Evolutionary conservation across 1,140 invertebrate genomes (phyloP).

Genomic region (Drosophila sucinea): DNA sequence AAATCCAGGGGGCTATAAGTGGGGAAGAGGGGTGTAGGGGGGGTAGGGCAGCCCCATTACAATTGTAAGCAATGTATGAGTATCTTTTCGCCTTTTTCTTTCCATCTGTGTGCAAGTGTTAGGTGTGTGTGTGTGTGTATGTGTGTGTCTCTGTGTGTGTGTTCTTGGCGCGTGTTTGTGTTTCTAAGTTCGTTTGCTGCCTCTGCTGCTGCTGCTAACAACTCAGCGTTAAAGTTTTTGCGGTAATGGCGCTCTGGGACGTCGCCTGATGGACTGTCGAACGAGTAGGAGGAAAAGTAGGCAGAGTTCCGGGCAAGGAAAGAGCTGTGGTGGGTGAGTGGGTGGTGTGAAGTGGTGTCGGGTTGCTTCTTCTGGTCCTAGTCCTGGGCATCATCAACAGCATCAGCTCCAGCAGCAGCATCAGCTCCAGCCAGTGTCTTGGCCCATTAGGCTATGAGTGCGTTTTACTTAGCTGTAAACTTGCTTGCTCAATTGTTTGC

Average conservation of each 20-base stretch:
- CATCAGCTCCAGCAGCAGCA: conserved; percentile 22
- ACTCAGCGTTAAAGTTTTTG: conserved; percentile 76
- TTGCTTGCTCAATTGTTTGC: conserved; percentile 69
- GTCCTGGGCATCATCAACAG: conserved; percentile 8
- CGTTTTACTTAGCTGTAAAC: conserved; percentile 78
- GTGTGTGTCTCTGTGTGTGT: conserved; percentile 39
- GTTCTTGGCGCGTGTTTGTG: conserved; percentile 70
- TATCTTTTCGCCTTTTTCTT: conserved; percentile 33
- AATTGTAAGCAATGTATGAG: conserved; percentile 54
- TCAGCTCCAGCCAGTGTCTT: conserved; percentile 58
- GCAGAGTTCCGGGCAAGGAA: neutral
- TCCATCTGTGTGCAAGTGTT: conserved; percentile 14
- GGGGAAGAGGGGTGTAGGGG: neutral
- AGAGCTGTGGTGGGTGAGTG: conserved; percentile 21
- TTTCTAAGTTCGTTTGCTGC: conserved; percentile 74
- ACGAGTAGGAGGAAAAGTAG: neutral
- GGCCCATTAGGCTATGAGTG: conserved; percentile 70
- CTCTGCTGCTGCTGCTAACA: conserved; percentile 54
- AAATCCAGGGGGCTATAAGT: neutral
- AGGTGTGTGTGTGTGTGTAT: conserved; percentile 40
- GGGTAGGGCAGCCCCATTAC: conserved; percentile 47
- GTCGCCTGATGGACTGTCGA: conserved; percentile 55
- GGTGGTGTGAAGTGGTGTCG: neutral
- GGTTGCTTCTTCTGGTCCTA: neutral
- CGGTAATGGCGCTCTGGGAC: conserved; percentile 76